phyloP scores from a whole-genome alignment of 1,140 invertebrate species.

The Apis mellifera region Amel_HAv3.1 CM009934.2:10991501-10992000 shows the following conservation, averaged over 20 bases:
- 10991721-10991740: neutral
- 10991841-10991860: neutral
- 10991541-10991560: neutral
- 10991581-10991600: slow-evolving; percentile 43
- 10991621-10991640: slow-evolving; percentile 29
- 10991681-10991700: no score
- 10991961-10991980: slow-evolving; percentile 7
- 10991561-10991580: slow-evolving; percentile 39
- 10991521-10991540: slow-evolving; percentile 15
- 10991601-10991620: neutral
- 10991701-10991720: neutral
- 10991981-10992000: neutral
- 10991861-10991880: no score
- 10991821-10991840: no score
- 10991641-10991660: neutral
- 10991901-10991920: neutral
- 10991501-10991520: slow-evolving; percentile 38
- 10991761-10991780: no score
- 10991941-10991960: neutral
- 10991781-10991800: no score
- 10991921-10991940: neutral
- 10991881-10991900: no score
- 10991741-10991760: neutral
- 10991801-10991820: no score
- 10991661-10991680: neutral